Conservation (phyloP, 2,797 vertebrate genomes). For the Manis javanica region DNA sequence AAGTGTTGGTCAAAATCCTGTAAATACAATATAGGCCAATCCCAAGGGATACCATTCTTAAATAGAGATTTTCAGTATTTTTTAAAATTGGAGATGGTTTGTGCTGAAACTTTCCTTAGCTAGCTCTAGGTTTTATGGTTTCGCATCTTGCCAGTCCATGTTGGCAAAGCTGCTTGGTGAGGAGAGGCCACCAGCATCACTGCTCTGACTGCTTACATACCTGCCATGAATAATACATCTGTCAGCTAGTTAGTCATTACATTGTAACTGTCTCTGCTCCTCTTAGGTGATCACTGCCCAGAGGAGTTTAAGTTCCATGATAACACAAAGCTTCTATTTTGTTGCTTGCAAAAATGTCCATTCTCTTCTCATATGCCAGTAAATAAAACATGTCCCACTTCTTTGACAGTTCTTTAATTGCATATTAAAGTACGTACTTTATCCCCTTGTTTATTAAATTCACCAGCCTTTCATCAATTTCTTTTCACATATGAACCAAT, state of each 20-base stretch:
- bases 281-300: constrained; percentile 78
- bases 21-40: constrained; percentile 62
- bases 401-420: constrained; percentile 44
- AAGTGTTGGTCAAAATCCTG: constrained; percentile 64
- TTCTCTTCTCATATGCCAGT: constrained; percentile 29
- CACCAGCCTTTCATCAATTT: not conserved
- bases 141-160: constrained; percentile 53
- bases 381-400: constrained; percentile 54
- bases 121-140: constrained; percentile 47
- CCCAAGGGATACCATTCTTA: constrained; percentile 58
- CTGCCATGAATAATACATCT: constrained; percentile 79
- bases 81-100: constrained; percentile 50
- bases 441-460: not conserved
- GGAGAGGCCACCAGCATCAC: constrained; percentile 44
- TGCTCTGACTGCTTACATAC: constrained; percentile 72
- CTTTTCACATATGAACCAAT: not conserved
- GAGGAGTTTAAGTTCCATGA: constrained; percentile 53
- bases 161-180: constrained; percentile 72
- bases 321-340: constrained; percentile 72
- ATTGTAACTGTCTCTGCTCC: constrained; percentile 67
- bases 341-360: constrained; percentile 22
- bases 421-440: not conserved
- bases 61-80: not conserved
- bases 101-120: constrained; percentile 41
- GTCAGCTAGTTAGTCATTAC: constrained; percentile 82